Base-by-base conservation (phyloP, 2,113 vertebrate species). In the Stigmatopora nigra region DNA sequence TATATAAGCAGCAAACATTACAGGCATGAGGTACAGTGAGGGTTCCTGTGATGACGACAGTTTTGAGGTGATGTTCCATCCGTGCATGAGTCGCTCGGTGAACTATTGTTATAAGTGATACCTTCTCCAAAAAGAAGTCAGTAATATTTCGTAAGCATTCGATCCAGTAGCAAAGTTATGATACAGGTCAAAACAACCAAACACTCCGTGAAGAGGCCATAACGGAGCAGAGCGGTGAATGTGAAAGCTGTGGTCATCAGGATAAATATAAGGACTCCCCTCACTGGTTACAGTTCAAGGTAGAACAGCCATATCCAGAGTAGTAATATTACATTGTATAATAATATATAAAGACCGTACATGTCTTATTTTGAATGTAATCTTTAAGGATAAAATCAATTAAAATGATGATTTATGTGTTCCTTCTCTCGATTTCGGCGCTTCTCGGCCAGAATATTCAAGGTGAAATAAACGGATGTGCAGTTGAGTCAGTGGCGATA, bases 11-110 rank as follows among this genome's bases (percentile, higher is more conserved):
- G 94, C 95, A 95, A 94, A 91, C 92, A 92, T 91, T 96, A 95
- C 93, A 94, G 92, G 89, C 89, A 90, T 95, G 95, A 96, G 95
- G 95, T 95, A 95, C 93, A 94, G 94, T 92, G 89, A 92, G 92
- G 89, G 89, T 92, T 91, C 88, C 87, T 88, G 88, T 92, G 90
- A 89, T 90, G 91, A 88, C 77, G 92, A 93, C 92, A 94, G 93
- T 93, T 95, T 92, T 93, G 91, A 91, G 91, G 88, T 89, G 89
- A 91, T 78, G 91, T 85, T 88, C 92, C 84, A 84, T 89, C 92
- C 82, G 90, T 91, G 82, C 82, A 88, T 80, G 88, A 84, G 75
- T 70, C 58, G 85, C 83, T 81, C 72, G 80, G 82, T 89, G 87
- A 65, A 25, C 82, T 88, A 77, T 90, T 89, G 90, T 87, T 92